phyloP scores from a whole-genome alignment of 2,797 vertebrate genomes.

The Ficedula albicollis region DNA sequence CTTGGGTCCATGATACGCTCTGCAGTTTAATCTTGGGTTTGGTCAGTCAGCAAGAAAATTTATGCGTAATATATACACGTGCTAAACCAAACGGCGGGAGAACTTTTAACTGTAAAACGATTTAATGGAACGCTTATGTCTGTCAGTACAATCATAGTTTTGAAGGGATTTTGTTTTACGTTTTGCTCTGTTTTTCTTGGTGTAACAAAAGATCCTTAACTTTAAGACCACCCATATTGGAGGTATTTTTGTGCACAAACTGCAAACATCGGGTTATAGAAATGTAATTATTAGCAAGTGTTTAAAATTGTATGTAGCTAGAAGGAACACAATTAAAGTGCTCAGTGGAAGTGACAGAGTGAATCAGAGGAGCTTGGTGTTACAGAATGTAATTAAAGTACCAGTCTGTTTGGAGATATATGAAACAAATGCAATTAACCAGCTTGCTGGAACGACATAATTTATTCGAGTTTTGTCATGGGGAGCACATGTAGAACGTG shows the following conservation, averaged over 20 bases:
- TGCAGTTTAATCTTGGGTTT: background rate
- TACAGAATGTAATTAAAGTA: conserved; percentile 78
- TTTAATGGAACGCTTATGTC: background rate
- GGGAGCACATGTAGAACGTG: conserved; percentile 55
- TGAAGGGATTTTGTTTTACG: background rate
- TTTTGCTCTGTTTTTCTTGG: background rate
- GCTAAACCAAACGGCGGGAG: background rate
- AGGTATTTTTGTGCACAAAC: background rate
- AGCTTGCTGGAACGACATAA: conserved; percentile 65
- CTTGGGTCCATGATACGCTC: background rate
- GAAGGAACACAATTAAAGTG: conserved; percentile 71
- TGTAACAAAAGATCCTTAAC: background rate
- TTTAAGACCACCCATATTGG: background rate
- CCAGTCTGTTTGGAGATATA: conserved; percentile 69
- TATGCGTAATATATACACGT: background rate
- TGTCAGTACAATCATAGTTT: background rate
- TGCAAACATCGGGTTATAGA: background rate
- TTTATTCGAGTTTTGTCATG: conserved; percentile 53
- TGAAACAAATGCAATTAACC: conserved; percentile 80
- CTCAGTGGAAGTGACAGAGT: conserved; percentile 75
- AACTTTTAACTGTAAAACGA: background rate
- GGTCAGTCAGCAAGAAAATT: background rate
- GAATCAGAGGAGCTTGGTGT: conserved; percentile 72
- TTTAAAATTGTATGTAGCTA: conserved; percentile 52
- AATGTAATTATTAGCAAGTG: conserved; percentile 45